Percentiles rank a stretch among this genome's conserved stretches.
Evolutionary conservation across 1,140 invertebrate genomes (phyloP).

Genomic region (Macrobrachium nipponense): DNA sequence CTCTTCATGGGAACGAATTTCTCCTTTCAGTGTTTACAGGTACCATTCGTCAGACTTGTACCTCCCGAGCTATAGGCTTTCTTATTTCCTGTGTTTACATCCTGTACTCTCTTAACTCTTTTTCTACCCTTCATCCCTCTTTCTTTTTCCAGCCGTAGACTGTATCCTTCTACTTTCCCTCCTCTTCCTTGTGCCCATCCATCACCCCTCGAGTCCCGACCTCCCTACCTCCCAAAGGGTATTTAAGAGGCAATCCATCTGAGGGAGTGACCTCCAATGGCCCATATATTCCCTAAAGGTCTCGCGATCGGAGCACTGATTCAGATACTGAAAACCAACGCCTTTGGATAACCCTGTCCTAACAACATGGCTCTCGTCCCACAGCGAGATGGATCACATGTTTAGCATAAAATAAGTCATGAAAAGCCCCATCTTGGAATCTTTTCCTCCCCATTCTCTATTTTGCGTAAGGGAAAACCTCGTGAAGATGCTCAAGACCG

Average conservation of each 20-base stretch:
- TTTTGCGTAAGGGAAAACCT: no score
- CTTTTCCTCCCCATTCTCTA: no score
- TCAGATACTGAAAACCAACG: background rate
- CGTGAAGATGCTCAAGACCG: no score
- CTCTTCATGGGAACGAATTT: no score
- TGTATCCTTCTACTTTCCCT: no score
- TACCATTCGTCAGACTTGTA: no score
- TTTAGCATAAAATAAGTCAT: constrained; percentile 26
- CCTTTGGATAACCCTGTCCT: background rate
- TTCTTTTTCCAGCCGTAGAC: no score
- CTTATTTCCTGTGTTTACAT: no score
- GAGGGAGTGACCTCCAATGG: constrained; percentile 4
- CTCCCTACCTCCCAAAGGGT: background rate
- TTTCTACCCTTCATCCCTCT: no score
- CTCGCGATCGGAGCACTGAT: background rate
- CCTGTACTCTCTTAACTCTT: no score
- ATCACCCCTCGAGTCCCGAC: background rate
- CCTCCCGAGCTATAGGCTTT: no score
- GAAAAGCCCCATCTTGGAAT: background rate
- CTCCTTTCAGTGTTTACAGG: no score
- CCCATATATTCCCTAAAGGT: constrained; percentile 9
- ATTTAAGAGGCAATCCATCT: background rate
- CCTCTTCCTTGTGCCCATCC: background rate
- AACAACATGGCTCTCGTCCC: constrained; percentile 10
- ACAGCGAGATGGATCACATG: constrained; percentile 5